Percentiles rank a stretch among this genome's conserved stretches.
Evolutionary conservation across 2,888 invertebrate genomes (phyloP).

Genomic region (Dione vanillae): DNA sequence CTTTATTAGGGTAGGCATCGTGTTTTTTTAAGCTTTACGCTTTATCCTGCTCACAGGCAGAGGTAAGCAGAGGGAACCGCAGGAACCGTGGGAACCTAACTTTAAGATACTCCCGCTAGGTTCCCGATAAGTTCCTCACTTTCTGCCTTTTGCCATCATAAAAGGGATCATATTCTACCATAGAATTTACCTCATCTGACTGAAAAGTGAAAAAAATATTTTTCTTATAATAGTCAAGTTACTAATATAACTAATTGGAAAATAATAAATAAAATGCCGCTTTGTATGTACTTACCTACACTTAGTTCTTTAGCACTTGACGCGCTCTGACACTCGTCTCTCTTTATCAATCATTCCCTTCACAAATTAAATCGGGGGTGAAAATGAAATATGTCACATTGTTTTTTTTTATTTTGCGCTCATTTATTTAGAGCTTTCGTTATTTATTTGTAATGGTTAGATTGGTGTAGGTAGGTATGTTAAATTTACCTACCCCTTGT

Average conservation of each 20-base stretch:
- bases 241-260: not conserved
- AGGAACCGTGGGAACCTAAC: too few species aligned
- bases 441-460: constrained; percentile 38
- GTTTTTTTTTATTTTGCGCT: constrained; percentile 48
- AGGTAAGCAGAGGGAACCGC: too few species aligned
- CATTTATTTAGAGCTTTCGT: constrained; percentile 46
- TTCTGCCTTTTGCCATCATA: too few species aligned
- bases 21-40: too few species aligned
- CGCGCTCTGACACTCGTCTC: constrained; percentile 51
- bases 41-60: too few species aligned
- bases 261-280: not conserved
- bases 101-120: too few species aligned
- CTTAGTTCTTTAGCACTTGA: constrained; percentile 53
- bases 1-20: too few species aligned
- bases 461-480: not conserved
- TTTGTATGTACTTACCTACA: constrained; percentile 48
- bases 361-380: constrained; percentile 68
- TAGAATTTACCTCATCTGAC: too few species aligned
- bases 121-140: too few species aligned
- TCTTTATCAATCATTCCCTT: constrained; percentile 68
- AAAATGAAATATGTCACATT: constrained; percentile 62
- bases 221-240: not conserved
- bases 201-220: too few species aligned
- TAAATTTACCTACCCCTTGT: too few species aligned
- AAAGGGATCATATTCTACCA: too few species aligned